Evolutionary conservation across 2,113 vertebrate species (phyloP).

Genomic region (Herpailurus yagouaroundi): DNA sequence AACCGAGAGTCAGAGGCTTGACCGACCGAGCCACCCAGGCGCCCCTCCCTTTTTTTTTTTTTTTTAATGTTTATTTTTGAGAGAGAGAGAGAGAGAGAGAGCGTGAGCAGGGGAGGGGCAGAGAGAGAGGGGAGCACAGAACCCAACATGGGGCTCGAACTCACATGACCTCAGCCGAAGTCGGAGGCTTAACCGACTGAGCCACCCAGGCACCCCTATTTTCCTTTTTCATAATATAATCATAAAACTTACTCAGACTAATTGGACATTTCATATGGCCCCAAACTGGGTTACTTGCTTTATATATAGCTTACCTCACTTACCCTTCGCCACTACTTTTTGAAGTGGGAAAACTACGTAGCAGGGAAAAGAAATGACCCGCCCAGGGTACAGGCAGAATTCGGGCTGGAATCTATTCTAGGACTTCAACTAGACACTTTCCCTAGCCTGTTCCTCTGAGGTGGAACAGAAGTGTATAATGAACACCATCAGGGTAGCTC

Average conservation of each 20-base stretch:
- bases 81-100: too few species aligned
- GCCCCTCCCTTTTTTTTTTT: too few species aligned
- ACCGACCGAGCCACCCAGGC: too few species aligned
- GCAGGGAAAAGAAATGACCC: neutral
- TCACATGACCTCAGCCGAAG: too few species aligned
- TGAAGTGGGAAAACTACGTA: neutral
- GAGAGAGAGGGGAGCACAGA: too few species aligned
- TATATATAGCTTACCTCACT: neutral
- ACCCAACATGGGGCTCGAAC: too few species aligned
- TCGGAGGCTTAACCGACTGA: too few species aligned
- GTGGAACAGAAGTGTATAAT: neutral
- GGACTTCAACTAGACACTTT: neutral
- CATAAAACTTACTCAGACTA: neutral
- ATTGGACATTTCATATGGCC: neutral
- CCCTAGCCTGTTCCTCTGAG: neutral
- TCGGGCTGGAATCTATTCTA: neutral
- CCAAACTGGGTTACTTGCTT: neutral
- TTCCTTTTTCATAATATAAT: neutral
- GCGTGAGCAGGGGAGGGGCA: too few species aligned
- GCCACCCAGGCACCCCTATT: neutral
- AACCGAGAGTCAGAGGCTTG: too few species aligned
- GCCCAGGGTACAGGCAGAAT: neutral
- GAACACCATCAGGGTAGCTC: neutral
- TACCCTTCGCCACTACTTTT: neutral
- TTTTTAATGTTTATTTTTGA: too few species aligned